A percentile compares a stretch with the other conserved stretches of the same genome.
Evolutionary conservation across 2,888 invertebrate species (phyloP).

Genomic region (Caenorhabditis sp.): DNA sequence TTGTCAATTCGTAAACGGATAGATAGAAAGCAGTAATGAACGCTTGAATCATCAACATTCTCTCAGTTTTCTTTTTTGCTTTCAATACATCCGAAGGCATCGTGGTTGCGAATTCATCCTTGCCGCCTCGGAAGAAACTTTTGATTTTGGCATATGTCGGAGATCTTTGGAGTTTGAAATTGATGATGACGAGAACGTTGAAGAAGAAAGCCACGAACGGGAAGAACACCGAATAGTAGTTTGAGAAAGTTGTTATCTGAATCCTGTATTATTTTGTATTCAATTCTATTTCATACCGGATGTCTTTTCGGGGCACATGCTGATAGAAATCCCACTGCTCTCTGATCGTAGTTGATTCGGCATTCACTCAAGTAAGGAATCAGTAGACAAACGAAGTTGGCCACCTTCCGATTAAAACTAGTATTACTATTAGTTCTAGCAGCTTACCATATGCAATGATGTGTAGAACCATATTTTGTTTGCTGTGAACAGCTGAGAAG

Average conservation of each 20-base stretch:
- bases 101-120: constrained; percentile 28
- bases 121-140: constrained; percentile 41
- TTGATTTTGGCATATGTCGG: constrained; percentile 46
- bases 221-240: constrained; percentile 56
- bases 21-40: constrained; percentile 56
- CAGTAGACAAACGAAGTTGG: constrained; percentile 47
- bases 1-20: constrained; percentile 48
- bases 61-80: constrained; percentile 54
- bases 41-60: constrained; percentile 57
- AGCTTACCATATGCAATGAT: constrained; percentile 30
- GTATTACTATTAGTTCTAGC: background rate
- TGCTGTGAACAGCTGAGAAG: constrained; percentile 44
- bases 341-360: constrained; percentile 37
- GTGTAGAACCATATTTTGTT: constrained; percentile 52
- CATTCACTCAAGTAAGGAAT: constrained; percentile 48
- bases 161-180: constrained; percentile 57
- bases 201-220: constrained; percentile 55
- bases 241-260: constrained; percentile 50
- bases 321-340: constrained; percentile 30
- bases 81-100: constrained; percentile 56
- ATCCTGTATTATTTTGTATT: background rate
- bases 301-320: constrained; percentile 48
- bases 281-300: constrained; percentile 1
- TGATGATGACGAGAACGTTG: constrained; percentile 52
- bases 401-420: constrained; percentile 5